These are phyloP conservation scores for Scophthalmus maximus DNA, from an alignment of 2,113 vertebrate genomes.

Conservation along the genomic window DNA sequence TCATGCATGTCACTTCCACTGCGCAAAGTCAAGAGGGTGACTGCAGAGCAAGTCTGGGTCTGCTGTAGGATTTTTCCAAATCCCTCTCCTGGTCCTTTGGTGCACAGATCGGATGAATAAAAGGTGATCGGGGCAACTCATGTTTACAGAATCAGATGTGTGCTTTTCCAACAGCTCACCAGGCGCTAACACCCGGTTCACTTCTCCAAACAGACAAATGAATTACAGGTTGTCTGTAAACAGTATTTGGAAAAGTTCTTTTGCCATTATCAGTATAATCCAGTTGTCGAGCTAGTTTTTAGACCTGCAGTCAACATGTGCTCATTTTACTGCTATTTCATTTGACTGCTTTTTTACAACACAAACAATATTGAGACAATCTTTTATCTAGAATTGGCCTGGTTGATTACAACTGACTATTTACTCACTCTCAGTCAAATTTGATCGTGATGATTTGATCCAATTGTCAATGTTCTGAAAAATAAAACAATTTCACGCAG, in stretches of 20 bases:
- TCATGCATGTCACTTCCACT: constrained; percentile 35
- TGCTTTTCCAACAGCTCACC: constrained; percentile 1
- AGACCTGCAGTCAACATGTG: not conserved
- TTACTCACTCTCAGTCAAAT: no score
- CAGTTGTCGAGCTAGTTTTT: no score
- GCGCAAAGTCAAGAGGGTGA: constrained; percentile 64
- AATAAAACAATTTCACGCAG: no score
- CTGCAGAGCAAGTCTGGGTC: constrained; percentile 33
- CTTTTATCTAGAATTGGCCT: no score
- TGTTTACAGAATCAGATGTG: not conserved
- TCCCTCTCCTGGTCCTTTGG: not conserved
- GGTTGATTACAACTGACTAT: no score
- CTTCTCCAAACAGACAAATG: not conserved
- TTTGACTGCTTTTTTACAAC: no score
- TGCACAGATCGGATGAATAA: not conserved
- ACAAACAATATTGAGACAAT: no score
- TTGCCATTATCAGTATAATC: not conserved
- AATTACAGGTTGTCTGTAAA: constrained; percentile 5
- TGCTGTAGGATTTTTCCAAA: constrained; percentile 22
- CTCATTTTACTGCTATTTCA: no score
- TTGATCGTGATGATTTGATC: no score
- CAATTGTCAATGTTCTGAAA: no score
- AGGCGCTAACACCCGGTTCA: not conserved
- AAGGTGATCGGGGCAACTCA: not conserved
- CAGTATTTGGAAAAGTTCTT: not conserved